These are phyloP conservation scores for Acleris sparsana DNA, from an alignment of 2,888 invertebrate genomes.

Conservation along the genomic window DNA sequence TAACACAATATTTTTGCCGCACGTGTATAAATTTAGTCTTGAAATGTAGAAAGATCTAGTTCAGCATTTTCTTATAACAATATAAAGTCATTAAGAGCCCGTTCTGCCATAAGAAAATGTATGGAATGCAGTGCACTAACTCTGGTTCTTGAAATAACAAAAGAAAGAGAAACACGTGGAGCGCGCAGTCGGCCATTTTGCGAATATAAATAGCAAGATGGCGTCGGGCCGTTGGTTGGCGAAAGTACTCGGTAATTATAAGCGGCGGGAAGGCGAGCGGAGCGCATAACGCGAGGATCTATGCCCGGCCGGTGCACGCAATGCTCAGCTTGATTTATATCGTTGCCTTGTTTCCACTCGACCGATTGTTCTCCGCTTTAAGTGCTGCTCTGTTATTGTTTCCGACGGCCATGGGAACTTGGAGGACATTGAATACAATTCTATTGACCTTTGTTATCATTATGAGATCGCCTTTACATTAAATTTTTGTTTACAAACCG, in stretches of 20 bases:
- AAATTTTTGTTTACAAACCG: slow-evolving; percentile 49
- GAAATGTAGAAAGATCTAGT: not conserved
- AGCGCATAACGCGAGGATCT: slow-evolving; percentile 69
- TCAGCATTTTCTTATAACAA: slow-evolving; percentile 12
- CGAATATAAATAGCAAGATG: slow-evolving; percentile 81
- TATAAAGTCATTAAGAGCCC: slow-evolving; percentile 36
- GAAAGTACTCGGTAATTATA: slow-evolving; percentile 82
- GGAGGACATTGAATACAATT: slow-evolving; percentile 55
- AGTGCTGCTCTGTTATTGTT: slow-evolving; percentile 75
- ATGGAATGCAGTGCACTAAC: slow-evolving; percentile 45
- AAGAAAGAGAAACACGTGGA: slow-evolving; percentile 75
- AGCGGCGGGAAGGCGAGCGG: slow-evolving; percentile 64
- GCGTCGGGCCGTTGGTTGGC: slow-evolving; percentile 74
- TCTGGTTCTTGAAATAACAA: slow-evolving; percentile 61
- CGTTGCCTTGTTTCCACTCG: slow-evolving; percentile 77
- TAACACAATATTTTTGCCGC: not conserved
- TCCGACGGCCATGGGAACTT: slow-evolving; percentile 71
- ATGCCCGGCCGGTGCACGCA: slow-evolving; percentile 76
- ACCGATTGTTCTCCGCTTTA: slow-evolving; percentile 77
- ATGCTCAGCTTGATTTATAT: slow-evolving; percentile 80
- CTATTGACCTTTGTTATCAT: slow-evolving; percentile 64
- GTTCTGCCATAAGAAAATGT: slow-evolving; percentile 36
- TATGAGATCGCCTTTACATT: slow-evolving; percentile 48
- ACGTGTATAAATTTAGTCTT: not conserved
- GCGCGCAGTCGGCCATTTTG: slow-evolving; percentile 76